These are phyloP conservation scores for Paedocypris sp. DNA, from an alignment of 2,113 vertebrate genomes.

Conservation along the genomic window DNA sequence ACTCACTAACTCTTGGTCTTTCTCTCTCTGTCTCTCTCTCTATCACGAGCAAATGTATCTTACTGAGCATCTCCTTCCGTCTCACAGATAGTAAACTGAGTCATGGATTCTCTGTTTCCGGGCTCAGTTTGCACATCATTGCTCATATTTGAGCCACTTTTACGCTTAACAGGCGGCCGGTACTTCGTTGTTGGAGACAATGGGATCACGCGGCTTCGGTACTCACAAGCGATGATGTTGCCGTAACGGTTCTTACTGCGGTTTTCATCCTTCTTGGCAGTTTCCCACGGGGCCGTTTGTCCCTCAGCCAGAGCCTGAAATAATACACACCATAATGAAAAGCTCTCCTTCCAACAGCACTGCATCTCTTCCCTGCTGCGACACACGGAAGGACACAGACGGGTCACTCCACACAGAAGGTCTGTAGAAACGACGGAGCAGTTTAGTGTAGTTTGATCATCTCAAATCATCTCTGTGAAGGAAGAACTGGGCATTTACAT, in stretches of 20 bases:
- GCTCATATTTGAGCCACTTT: conserved; percentile 4
- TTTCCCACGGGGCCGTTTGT: conserved; percentile 93
- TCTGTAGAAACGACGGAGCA: neutral
- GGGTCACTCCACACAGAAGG: conserved; percentile 6
- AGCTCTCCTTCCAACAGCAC: too few relatives aligned
- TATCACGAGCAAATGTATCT: too few relatives aligned
- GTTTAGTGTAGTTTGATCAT: neutral
- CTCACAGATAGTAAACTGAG: too few relatives aligned
- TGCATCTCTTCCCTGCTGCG: neutral
- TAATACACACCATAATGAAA: too few relatives aligned
- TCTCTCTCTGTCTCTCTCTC: too few relatives aligned
- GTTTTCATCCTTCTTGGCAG: conserved; percentile 93
- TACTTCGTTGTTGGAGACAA: too few relatives aligned
- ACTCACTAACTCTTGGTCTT: too few relatives aligned
- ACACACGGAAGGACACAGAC: neutral
- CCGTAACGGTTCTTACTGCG: conserved; percentile 97
- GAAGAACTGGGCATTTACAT: too few relatives aligned
- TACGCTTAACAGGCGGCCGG: too few relatives aligned
- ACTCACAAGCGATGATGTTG: conserved; percentile 98
- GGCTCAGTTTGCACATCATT: neutral
- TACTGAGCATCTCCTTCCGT: too few relatives aligned
- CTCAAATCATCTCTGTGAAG: neutral
- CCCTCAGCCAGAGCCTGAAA: conserved; percentile 84
- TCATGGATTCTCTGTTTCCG: conserved; percentile 29
- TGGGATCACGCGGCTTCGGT: conserved; percentile 35